Evolutionary conservation across 2,888 invertebrate species (phyloP), one percentile per base, ranked within the genome.

Genomic region (Mesodorylaimus sp.): DNA sequence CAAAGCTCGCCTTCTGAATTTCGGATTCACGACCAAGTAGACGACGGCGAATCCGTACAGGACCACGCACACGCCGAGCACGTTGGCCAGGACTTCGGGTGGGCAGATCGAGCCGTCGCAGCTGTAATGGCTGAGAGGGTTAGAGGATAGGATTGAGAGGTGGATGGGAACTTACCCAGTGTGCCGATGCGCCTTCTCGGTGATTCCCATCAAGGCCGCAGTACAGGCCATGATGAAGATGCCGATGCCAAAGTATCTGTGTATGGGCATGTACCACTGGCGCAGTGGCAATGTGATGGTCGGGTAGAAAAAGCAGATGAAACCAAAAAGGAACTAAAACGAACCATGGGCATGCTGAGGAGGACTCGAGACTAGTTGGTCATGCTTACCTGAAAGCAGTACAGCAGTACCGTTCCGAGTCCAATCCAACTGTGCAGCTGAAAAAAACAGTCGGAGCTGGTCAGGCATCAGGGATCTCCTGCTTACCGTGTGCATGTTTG

Each of bases 391-490:
- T 84, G 83, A 48, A 75, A 68, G 29, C 75, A 70, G 66, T 82
- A 86, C 56, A 84, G 66, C 51, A 80, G 74, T 7, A 83, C 76
- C 16, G 79, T 77, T 16, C 74, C 68, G 19, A 83, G 63, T 7
- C 85, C 85, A 47, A 85, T 62, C 84, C 84, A 85, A 52, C 81
- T 81, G 67, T 85, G 85, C 45, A 85, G 66, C n/a, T n/a, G n/a
- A n/a, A n/a, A n/a, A n/a, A n/a, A n/a, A n/a, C n/a, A n/a, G n/a
- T n/a, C n/a, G n/a, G n/a, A n/a, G n/a, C n/a, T n/a, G n/a, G n/a
- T n/a, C n/a, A n/a, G n/a, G n/a, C n/a, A n/a, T n/a, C n/a, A n/a
- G n/a, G n/a, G n/a, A n/a, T n/a, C n/a, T n/a, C n/a, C n/a, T n/a
- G n/a, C n/a, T n/a, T n/a, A n/a, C n/a, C 27, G 44, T 16, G 19